These are phyloP conservation scores for Cynoglossus semilaevis DNA, from an alignment of 2,113 vertebrate species.

Conservation along the genomic window DNA sequence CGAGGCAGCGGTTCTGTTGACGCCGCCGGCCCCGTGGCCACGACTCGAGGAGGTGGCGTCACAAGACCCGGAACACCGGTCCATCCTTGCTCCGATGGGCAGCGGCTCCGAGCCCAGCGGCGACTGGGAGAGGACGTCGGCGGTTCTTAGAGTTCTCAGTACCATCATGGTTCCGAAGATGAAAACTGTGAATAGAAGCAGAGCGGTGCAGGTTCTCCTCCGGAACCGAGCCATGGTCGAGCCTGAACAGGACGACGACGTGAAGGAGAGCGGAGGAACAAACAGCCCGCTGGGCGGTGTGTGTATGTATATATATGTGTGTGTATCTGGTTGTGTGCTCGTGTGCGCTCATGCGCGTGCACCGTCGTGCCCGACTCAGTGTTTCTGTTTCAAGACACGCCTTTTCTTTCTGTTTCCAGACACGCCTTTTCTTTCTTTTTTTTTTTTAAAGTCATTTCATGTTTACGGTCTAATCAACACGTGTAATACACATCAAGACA, in stretches of 20 bases:
- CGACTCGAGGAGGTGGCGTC: constrained; percentile 59
- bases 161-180: constrained; percentile 88
- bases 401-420: too few relatives aligned
- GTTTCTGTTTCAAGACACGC: too few relatives aligned
- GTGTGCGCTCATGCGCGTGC: too few relatives aligned
- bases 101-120: constrained; percentile 75
- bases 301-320: too few relatives aligned
- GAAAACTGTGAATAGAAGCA: constrained; percentile 85
- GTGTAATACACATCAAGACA: too few relatives aligned
- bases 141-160: constrained; percentile 82
- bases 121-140: constrained; percentile 80
- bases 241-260: constrained; percentile 6
- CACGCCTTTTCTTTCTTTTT: too few relatives aligned
- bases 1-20: constrained; percentile 68
- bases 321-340: too few relatives aligned
- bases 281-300: too few relatives aligned
- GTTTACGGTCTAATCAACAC: too few relatives aligned
- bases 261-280: neutral
- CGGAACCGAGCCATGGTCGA: constrained; percentile 81
- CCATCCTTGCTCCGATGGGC: constrained; percentile 63
- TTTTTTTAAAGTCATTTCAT: too few relatives aligned
- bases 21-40: constrained; percentile 44
- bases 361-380: too few relatives aligned
- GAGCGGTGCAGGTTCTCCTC: constrained; percentile 81
- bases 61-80: constrained; percentile 65